Evolutionary conservation across 37 sponge, comb jelly and placozoan genomes (phyloP).

Genomic region (Theonella swinhoei): DNA sequence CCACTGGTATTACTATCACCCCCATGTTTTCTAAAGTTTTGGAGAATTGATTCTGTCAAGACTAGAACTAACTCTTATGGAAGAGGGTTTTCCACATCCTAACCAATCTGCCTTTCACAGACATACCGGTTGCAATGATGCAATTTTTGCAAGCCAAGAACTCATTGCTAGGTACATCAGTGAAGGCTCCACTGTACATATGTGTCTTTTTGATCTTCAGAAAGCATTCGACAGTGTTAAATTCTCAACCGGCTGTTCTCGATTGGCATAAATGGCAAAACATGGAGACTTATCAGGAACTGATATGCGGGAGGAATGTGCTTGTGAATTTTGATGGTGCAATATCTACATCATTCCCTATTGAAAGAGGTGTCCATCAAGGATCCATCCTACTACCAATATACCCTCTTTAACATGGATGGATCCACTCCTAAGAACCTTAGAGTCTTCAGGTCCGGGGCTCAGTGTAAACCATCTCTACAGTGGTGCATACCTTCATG

Average conservation of each 20-base stretch:
- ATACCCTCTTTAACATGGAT: not conserved
- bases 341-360: not conserved
- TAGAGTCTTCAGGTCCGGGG: not conserved
- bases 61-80: not conserved
- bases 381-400: not conserved
- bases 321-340: not conserved
- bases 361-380: not conserved
- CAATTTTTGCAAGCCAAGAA: slow-evolving; percentile 6
- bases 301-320: not conserved
- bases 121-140: too few relatives aligned
- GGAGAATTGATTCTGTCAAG: not conserved
- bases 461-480: not conserved
- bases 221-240: slow-evolving; percentile 7
- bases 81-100: not conserved
- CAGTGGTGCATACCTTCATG: slow-evolving; percentile 1
- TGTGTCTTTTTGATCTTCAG: slow-evolving; percentile 1
- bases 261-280: slow-evolving; percentile 1
- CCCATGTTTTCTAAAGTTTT: not conserved
- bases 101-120: not conserved
- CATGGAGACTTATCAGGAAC: not conserved
- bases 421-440: slow-evolving; percentile 14
- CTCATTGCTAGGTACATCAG: not conserved
- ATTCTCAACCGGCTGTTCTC: not conserved
- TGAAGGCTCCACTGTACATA: not conserved
- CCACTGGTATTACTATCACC: not conserved